These are phyloP conservation scores for Butorides virescens DNA, from an alignment of 2,113 vertebrate genomes.

Conservation along the genomic window DNA sequence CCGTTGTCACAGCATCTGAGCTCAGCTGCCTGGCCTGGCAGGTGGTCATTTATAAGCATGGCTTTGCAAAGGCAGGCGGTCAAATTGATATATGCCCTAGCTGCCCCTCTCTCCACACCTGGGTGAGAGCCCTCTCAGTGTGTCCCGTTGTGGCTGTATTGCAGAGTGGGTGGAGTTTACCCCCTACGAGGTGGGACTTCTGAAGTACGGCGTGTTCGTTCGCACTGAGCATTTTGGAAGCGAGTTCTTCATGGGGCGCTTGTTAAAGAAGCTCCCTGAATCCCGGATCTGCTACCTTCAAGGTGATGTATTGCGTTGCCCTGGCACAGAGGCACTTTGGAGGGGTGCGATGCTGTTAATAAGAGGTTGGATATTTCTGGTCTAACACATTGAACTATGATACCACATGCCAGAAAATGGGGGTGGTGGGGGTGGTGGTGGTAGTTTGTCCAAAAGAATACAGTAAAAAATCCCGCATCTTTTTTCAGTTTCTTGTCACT, in stretches of 20 bases:
- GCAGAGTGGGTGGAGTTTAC: slow-evolving; percentile 83
- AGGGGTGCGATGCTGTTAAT: not conserved
- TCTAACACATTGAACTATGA: not conserved
- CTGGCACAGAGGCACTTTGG: not conserved
- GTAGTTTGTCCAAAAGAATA: not conserved
- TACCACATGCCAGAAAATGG: not conserved
- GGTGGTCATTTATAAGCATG: rapidly evolving
- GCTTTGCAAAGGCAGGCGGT: not conserved
- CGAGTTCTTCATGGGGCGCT: slow-evolving; percentile 77
- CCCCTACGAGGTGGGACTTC: slow-evolving; percentile 74
- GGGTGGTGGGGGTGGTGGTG: too few species aligned
- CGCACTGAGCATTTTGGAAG: slow-evolving; percentile 72
- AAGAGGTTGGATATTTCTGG: not conserved
- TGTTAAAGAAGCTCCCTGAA: slow-evolving; percentile 65
- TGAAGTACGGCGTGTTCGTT: slow-evolving; percentile 73
- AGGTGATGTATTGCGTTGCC: slow-evolving; percentile 36
- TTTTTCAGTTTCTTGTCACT: not conserved
- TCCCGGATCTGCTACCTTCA: slow-evolving; percentile 77
- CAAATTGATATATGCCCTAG: not conserved
- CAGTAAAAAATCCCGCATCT: not conserved
- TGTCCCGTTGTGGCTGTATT: not conserved
- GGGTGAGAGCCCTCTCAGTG: not conserved
- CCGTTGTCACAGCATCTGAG: rapidly evolving
- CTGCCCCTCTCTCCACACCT: rapidly evolving
- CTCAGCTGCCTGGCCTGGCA: not conserved